These are phyloP conservation scores for Vollenhovia emeryi DNA, from an alignment of 1,140 invertebrate species.

Conservation along the genomic window DNA sequence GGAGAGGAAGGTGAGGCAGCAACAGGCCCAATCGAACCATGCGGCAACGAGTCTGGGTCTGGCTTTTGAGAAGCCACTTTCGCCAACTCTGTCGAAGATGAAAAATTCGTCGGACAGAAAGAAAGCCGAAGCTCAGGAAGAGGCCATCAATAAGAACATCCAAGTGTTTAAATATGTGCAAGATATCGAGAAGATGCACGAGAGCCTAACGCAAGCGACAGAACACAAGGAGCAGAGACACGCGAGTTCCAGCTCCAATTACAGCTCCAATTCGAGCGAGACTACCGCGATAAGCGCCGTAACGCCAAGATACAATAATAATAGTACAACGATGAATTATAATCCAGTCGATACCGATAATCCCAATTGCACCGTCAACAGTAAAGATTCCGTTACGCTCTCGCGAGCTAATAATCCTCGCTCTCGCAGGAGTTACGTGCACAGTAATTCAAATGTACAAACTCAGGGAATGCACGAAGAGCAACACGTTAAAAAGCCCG, in stretches of 20 bases:
- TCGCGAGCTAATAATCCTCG: slow-evolving; percentile 70
- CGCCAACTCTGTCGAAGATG: slow-evolving; percentile 76
- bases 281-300: slow-evolving; percentile 52
- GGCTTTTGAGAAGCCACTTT: slow-evolving; percentile 80
- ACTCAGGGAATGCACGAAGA: slow-evolving; percentile 52
- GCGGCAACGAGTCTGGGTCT: slow-evolving; percentile 70
- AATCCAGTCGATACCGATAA: slow-evolving; percentile 62
- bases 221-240: slow-evolving; percentile 63
- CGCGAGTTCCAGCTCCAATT: slow-evolving; percentile 24
- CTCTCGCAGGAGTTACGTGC: slow-evolving; percentile 70
- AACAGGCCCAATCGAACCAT: slow-evolving; percentile 75
- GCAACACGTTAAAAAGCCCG: slow-evolving; percentile 58
- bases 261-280: slow-evolving; percentile 70
- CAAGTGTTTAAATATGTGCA: slow-evolving; percentile 82
- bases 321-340: slow-evolving; percentile 51
- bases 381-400: slow-evolving; percentile 69
- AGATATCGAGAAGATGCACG: slow-evolving; percentile 81
- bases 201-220: slow-evolving; percentile 62
- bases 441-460: slow-evolving; percentile 68
- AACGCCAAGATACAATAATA: slow-evolving; percentile 69
- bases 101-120: slow-evolving; percentile 79
- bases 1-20: slow-evolving; percentile 77
- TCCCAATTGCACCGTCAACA: slow-evolving; percentile 55
- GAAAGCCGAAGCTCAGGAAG: slow-evolving; percentile 79
- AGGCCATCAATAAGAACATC: slow-evolving; percentile 81